Percentiles rank a stretch among this genome's conserved stretches.
phyloP scores from a whole-genome alignment of 2,113 vertebrate genomes.

The Chelonoidis abingdonii region DNA sequence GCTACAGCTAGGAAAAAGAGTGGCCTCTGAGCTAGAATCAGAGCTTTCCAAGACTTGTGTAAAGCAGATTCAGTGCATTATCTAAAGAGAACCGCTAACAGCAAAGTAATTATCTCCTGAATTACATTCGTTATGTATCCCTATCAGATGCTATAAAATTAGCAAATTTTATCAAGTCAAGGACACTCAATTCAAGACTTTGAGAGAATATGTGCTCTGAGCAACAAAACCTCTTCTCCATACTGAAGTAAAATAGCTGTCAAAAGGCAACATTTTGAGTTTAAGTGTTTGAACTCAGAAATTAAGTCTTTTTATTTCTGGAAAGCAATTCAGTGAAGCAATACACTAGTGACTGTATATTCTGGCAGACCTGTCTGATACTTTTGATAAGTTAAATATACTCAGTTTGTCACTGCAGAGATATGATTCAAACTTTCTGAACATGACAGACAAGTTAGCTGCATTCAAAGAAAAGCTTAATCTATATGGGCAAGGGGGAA shows the following conservation, averaged over 20 bases:
- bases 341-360: neutral
- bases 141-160: neutral
- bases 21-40: neutral
- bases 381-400: neutral
- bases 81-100: neutral
- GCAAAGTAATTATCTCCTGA: neutral
- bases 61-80: neutral
- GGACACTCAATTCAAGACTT: neutral
- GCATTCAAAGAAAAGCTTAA: conserved; percentile 1
- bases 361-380: neutral
- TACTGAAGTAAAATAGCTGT: neutral
- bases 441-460: neutral
- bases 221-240: neutral
- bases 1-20: neutral
- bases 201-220: neutral
- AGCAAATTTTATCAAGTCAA: conserved; percentile 18
- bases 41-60: neutral
- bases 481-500: neutral
- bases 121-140: neutral
- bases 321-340: neutral
- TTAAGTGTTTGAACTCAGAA: conserved; percentile 5
- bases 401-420: neutral
- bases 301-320: neutral
- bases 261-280: neutral
- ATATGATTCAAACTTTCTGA: neutral